Base-by-base conservation (phyloP, 2,888 invertebrate genomes). In the Tryphoninae sp. region DNA sequence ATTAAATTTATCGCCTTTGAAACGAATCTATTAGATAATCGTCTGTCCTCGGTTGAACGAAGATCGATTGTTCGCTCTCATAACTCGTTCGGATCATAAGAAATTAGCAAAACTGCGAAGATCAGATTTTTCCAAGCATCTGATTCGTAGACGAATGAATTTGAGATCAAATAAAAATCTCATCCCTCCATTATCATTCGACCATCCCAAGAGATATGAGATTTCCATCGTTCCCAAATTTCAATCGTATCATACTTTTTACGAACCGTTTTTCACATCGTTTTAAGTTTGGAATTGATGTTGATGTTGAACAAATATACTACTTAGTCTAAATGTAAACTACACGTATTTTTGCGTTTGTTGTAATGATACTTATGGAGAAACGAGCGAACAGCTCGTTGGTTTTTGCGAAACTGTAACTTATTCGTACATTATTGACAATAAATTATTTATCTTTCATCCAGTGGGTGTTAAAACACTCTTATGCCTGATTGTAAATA, bases 251-350 rank as follows among this genome's bases (percentile, higher is more conserved):
- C 33, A 33, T 33, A 33, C 6, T 33, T 33, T 33, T 33, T 6
- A 33, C 33, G 6, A 33, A 33, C 33, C 33, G 33, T 33, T 7
- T 33, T 33, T 33, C 33, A 6, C 33, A 33, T 33, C 33, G 49
- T n/a, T 58, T n/a, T 49, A 51, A 61, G 76, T 67, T 64, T 78
- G 59, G 67, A 78, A 78, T 75, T 67, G 72, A 73, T 71, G 51
- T 72, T 62, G 71, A 75, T 51, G 45, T 67, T 23, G 55, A 82
- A 82, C 67, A 82, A 82, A 82, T 79, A 72, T 79, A 68, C 82
- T 82, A 79, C 82, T 82, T 82, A 82, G 22, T 72, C 76, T 72
- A 82, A 67, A 76, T 62, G 42, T 71, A 65, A 75, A 62, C 53
- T 69, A 72, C 64, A 71, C 69, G 51, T 78, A 53, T 40, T 9